phyloP scores from a whole-genome alignment of 2,888 invertebrate species.

The Chydorus sphaericus region DNA sequence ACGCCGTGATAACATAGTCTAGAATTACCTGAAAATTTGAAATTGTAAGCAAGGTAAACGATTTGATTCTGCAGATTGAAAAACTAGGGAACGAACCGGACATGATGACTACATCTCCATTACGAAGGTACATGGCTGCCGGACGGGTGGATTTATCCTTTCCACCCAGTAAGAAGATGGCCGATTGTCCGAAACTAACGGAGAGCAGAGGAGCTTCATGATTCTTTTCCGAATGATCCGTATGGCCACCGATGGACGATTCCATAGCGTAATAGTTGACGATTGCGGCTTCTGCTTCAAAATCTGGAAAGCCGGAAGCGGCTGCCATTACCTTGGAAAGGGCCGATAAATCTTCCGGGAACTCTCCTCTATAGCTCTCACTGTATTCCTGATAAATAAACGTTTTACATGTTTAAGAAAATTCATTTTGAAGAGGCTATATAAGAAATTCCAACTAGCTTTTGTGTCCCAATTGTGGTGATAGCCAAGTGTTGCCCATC shows the following conservation, averaged over 20 bases:
- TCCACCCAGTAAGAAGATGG: constrained; percentile 86
- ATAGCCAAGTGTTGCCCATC: constrained; percentile 94
- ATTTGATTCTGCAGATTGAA: too few species aligned
- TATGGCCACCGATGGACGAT: constrained; percentile 83
- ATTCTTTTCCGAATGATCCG: constrained; percentile 83
- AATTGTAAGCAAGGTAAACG: not conserved
- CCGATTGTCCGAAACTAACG: constrained; percentile 82
- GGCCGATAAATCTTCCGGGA: constrained; percentile 56
- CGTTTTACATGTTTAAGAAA: not conserved
- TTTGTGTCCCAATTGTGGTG: constrained; percentile 98
- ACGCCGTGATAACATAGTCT: constrained; percentile 86
- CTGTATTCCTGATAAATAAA: constrained; percentile 39
- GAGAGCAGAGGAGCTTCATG: constrained; percentile 79
- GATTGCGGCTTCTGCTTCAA: constrained; percentile 80
- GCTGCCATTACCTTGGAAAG: constrained; percentile 48
- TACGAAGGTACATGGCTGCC: constrained; percentile 54
- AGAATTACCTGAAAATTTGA: constrained; percentile 40
- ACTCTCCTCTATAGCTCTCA: constrained; percentile 46
- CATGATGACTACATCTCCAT: constrained; percentile 89
- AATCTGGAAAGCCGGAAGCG: constrained; percentile 41
- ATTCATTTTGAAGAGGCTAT: not conserved
- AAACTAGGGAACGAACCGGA: constrained; percentile 35
- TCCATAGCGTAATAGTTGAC: constrained; percentile 91
- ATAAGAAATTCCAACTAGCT: constrained; percentile 39
- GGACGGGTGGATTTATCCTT: constrained; percentile 48